A percentile compares a stretch with the other conserved stretches of the same genome.
Evolutionary conservation across 2,888 invertebrate species (phyloP).

Genomic region (Cheilosia variabilis): DNA sequence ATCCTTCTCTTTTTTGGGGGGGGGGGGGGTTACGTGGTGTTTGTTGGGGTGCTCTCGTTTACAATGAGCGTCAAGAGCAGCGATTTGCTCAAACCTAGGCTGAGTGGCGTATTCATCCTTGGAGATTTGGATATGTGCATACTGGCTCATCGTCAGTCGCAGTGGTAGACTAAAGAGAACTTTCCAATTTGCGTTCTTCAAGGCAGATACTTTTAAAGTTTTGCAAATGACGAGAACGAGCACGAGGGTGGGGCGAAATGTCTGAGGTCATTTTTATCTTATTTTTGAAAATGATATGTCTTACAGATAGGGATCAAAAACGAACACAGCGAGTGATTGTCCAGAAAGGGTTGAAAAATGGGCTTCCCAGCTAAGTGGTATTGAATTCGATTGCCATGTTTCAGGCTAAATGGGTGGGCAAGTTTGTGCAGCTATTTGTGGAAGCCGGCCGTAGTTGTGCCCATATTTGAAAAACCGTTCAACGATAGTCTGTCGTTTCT

Average conservation of each 20-base stretch:
- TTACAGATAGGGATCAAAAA: conserved; percentile 36
- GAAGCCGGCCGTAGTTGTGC: too few species aligned
- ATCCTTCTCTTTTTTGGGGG: conserved; percentile 19
- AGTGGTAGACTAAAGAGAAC: conserved; percentile 46
- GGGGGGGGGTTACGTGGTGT: not conserved
- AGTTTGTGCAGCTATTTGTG: too few species aligned
- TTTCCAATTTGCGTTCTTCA: conserved; percentile 20
- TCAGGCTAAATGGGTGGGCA: too few species aligned
- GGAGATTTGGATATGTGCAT: conserved; percentile 65
- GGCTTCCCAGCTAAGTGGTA: too few species aligned
- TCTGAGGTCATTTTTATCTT: conserved; percentile 40
- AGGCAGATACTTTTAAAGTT: conserved; percentile 49
- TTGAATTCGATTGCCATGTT: too few species aligned
- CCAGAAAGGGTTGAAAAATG: too few species aligned
- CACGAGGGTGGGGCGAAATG: conserved; percentile 18
- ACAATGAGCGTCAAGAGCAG: conserved; percentile 71
- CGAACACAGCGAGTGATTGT: not conserved
- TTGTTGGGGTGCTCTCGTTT: conserved; percentile 60
- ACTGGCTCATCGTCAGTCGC: conserved; percentile 57
- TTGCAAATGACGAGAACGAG: conserved; percentile 2
- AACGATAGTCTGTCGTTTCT: too few species aligned
- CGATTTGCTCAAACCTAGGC: conserved; percentile 34
- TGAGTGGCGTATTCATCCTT: conserved; percentile 67
- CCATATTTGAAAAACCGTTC: too few species aligned
- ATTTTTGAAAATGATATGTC: conserved; percentile 27